Evolutionary conservation across 2,113 vertebrate genomes (phyloP).

Genomic region (Passer domesticus): DNA sequence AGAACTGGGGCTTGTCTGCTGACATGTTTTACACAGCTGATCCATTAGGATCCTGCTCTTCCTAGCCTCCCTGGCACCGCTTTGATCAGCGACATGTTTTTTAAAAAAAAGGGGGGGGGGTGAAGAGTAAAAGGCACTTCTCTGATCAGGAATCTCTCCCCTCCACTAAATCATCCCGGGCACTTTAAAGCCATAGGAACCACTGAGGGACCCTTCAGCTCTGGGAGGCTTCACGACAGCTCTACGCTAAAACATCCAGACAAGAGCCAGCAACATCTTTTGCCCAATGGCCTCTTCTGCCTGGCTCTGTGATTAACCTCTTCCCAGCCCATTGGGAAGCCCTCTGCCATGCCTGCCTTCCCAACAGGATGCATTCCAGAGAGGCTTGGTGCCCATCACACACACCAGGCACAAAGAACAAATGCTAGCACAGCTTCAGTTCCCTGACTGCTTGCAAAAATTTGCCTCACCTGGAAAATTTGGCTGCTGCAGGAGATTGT

Average conservation of each 20-base stretch:
- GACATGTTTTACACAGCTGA: constrained; percentile 72
- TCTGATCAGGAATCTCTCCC: constrained; percentile 66
- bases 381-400: not conserved
- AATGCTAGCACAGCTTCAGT: not conserved
- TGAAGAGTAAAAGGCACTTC: constrained; percentile 43
- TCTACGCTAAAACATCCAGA: constrained; percentile 57
- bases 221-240: constrained; percentile 49
- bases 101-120: not conserved
- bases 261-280: not conserved
- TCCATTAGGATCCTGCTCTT: constrained; percentile 53
- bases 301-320: not conserved
- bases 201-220: constrained; percentile 42
- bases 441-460: not conserved
- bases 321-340: not conserved
- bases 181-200: constrained; percentile 58
- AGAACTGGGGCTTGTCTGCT: constrained; percentile 66
- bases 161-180: constrained; percentile 61
- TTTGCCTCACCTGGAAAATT: not conserved
- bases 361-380: fast-evolving
- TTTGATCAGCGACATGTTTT: constrained; percentile 60
- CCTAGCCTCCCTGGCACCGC: constrained; percentile 33
- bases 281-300: constrained; percentile 9
- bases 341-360: not conserved
- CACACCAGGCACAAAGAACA: fast-evolving
- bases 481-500: not conserved